Evolutionary conservation across 2,888 invertebrate genomes (phyloP).

Genomic region (Cheilosia soror): DNA sequence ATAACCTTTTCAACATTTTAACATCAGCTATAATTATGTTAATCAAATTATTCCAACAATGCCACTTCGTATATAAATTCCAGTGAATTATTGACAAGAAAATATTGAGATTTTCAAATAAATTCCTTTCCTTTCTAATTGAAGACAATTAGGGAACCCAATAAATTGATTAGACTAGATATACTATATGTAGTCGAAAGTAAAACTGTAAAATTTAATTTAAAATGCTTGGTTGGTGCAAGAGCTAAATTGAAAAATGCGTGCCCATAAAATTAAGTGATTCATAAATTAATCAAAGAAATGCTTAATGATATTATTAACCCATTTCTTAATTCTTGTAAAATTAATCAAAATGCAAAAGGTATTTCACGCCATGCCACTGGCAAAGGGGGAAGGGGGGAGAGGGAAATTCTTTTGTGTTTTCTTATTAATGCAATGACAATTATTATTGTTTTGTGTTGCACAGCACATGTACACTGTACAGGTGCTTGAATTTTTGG

Average conservation of each 20-base stretch:
- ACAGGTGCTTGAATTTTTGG: too few species aligned
- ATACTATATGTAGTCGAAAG: background rate
- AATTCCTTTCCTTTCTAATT: slow-evolving; percentile 6
- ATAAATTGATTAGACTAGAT: slow-evolving; percentile 29
- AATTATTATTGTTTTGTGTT: too few species aligned
- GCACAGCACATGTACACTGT: too few species aligned
- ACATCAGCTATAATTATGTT: background rate
- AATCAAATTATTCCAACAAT: slow-evolving; percentile 10
- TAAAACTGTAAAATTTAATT: slow-evolving; percentile 17
- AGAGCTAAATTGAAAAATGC: slow-evolving; percentile 19
- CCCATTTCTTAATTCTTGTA: slow-evolving; percentile 26
- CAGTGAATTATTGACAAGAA: slow-evolving; percentile 4
- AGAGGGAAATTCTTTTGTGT: background rate
- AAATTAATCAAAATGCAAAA: slow-evolving; percentile 45
- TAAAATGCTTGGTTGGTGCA: slow-evolving; percentile 13
- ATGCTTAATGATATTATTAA: slow-evolving; percentile 46
- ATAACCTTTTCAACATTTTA: too few species aligned
- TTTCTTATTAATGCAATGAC: background rate
- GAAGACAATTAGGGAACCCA: slow-evolving; percentile 18
- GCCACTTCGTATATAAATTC: background rate
- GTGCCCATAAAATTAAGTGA: slow-evolving; percentile 42
- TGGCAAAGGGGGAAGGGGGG: background rate
- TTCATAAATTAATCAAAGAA: slow-evolving; percentile 49
- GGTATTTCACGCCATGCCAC: background rate
- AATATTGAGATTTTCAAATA: slow-evolving; percentile 14